Conservation (phyloP, 1,140 invertebrate genomes). For the Argopecten irradians region DNA sequence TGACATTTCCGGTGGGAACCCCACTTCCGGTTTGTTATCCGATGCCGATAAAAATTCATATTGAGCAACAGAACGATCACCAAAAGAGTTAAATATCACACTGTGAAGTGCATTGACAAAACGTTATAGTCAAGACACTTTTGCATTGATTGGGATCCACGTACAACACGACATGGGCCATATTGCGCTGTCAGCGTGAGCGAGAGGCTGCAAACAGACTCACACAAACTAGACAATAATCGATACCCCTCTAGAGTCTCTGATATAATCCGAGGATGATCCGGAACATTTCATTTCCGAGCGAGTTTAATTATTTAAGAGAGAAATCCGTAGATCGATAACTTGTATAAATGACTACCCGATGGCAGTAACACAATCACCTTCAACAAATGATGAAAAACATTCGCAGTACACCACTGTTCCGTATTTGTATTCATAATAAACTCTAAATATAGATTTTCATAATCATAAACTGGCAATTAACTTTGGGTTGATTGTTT, state of each 20-base stretch:
- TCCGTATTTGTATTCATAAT: neutral
- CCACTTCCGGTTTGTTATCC: neutral
- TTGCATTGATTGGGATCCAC: neutral
- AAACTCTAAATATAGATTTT: neutral
- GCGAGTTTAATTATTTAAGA: neutral
- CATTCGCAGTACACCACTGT: neutral
- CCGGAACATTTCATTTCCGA: constrained; percentile 16
- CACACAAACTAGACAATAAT: neutral
- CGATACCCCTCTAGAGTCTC: neutral
- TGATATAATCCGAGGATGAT: neutral
- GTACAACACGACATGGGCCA: neutral
- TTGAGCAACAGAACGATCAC: neutral
- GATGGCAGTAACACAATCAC: neutral
- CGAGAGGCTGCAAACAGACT: neutral
- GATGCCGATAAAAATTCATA: neutral
- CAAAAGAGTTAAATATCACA: neutral
- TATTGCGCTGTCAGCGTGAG: neutral
- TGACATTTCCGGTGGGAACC: neutral
- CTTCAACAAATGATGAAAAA: neutral
- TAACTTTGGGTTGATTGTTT: too few relatives aligned
- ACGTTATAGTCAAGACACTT: neutral
- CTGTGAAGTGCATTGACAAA: neutral
- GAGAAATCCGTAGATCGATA: constrained; percentile 4
- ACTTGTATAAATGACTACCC: neutral
- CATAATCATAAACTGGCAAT: too few relatives aligned